These are phyloP conservation scores for Selenia dentaria DNA, from an alignment of 2,888 invertebrate genomes.

Conservation along the genomic window DNA sequence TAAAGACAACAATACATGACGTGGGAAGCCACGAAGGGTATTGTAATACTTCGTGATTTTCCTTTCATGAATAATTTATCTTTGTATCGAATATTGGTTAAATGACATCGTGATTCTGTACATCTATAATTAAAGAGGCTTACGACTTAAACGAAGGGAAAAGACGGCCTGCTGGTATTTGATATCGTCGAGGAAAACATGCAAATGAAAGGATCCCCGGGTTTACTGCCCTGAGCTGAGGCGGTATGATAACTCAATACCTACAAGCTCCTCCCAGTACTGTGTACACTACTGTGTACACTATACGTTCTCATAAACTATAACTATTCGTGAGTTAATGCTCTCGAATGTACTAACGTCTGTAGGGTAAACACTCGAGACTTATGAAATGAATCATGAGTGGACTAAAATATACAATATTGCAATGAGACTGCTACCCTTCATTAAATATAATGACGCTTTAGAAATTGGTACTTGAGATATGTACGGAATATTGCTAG, in stretches of 20 bases:
- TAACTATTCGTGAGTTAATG: conserved; percentile 4
- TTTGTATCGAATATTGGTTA: conserved; percentile 50
- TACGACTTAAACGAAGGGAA: conserved; percentile 44
- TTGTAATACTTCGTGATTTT: conserved; percentile 59
- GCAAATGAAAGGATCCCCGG: conserved; percentile 68
- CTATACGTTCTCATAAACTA: conserved; percentile 1
- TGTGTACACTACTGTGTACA: conserved; percentile 7
- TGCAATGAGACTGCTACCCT: conserved; percentile 21
- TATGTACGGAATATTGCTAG: conserved; percentile 15
- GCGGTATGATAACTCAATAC: conserved; percentile 33
- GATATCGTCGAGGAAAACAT: conserved; percentile 69
- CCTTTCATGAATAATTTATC: conserved; percentile 67
- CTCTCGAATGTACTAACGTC: conserved; percentile 15
- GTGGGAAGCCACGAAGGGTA: conserved; percentile 42
- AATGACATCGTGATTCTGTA: conserved; percentile 56
- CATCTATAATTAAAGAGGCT: conserved; percentile 58
- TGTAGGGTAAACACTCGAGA: conserved; percentile 16
- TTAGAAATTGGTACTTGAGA: conserved; percentile 19
- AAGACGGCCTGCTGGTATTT: conserved; percentile 58
- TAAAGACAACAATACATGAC: conserved; percentile 28
- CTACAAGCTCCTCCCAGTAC: conserved; percentile 4
- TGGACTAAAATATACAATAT: conserved; percentile 23
- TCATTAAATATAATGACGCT: conserved; percentile 23
- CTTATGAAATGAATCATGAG: conserved; percentile 29
- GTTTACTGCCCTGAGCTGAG: conserved; percentile 40